A percentile compares a stretch with the other conserved stretches of the same genome.
These are phyloP conservation scores for Caenorhabditis brenneri DNA, from an alignment of 1,140 invertebrate genomes.

Conservation along the genomic window DNA sequence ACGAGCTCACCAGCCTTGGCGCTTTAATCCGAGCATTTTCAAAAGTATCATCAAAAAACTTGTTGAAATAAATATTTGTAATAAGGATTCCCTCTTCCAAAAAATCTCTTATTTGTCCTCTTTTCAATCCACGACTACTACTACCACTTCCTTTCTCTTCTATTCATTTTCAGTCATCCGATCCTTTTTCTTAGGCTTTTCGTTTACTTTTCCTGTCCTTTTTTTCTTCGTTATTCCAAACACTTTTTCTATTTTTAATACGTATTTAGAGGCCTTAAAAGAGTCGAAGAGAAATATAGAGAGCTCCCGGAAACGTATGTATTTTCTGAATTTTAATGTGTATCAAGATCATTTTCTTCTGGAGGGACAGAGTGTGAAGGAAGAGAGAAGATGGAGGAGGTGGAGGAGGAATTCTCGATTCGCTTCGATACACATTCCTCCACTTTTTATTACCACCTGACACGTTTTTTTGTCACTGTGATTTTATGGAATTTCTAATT, in stretches of 20 bases:
- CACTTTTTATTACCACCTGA: background rate
- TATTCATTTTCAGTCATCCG: constrained; percentile 38
- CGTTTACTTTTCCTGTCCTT: background rate
- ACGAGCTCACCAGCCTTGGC: no score
- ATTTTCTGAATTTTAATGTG: constrained; percentile 41
- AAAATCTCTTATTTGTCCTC: background rate
- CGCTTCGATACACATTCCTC: constrained; percentile 3
- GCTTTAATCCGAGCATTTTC: no score
- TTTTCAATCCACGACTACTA: background rate
- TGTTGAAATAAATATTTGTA: background rate
- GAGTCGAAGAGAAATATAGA: background rate
- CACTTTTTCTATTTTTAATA: constrained; percentile 18
- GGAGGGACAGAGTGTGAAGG: background rate
- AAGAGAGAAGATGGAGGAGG: background rate
- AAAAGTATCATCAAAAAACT: no score
- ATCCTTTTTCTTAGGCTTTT: constrained; percentile 2
- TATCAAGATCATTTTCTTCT: constrained; percentile 11
- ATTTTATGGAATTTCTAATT: background rate
- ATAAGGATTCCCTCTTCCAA: background rate
- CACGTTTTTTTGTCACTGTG: background rate
- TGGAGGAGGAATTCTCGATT: constrained; percentile 11
- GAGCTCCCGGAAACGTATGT: constrained; percentile 37
- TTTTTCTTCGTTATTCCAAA: background rate
- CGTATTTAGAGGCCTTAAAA: background rate
- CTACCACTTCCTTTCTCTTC: background rate